Evolutionary conservation across 2,797 vertebrate genomes (phyloP).

Genomic region (Pseudopleuronectes americanus): DNA sequence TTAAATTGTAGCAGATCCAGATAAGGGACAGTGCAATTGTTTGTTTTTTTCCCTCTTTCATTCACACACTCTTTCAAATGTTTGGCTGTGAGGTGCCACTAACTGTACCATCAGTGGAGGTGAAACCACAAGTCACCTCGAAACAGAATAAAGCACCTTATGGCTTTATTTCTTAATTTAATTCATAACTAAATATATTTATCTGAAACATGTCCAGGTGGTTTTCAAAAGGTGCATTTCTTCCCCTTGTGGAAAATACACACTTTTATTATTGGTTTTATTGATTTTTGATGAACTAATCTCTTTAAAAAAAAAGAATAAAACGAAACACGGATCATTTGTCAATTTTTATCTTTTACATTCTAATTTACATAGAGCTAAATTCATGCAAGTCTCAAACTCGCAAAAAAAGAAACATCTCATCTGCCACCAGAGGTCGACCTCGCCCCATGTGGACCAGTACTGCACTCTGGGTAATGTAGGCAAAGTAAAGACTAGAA

Average conservation of each 20-base stretch:
- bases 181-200: too few relatives aligned
- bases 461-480: constrained; percentile 79
- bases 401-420: constrained; percentile 73
- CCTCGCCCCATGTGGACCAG: constrained; percentile 59
- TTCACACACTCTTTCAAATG: too few relatives aligned
- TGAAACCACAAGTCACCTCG: too few relatives aligned
- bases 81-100: too few relatives aligned
- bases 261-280: not conserved
- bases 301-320: constrained; percentile 11
- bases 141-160: too few relatives aligned
- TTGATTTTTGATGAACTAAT: not conserved
- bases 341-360: constrained; percentile 76
- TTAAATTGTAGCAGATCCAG: too few relatives aligned
- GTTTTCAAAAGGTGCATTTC: too few relatives aligned
- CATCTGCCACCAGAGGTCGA: constrained; percentile 71
- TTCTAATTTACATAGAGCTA: constrained; percentile 68
- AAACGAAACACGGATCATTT: constrained; percentile 27
- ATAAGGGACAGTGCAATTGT: too few relatives aligned
- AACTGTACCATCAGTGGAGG: too few relatives aligned
- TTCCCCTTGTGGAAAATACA: not conserved
- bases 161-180: too few relatives aligned
- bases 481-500: constrained; percentile 55
- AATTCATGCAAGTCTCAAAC: constrained; percentile 81
- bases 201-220: too few relatives aligned
- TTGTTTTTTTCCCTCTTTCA: too few relatives aligned